Base-by-base conservation (phyloP, 2,113 vertebrate genomes). In the Brachypteracias leptosomus region DNA sequence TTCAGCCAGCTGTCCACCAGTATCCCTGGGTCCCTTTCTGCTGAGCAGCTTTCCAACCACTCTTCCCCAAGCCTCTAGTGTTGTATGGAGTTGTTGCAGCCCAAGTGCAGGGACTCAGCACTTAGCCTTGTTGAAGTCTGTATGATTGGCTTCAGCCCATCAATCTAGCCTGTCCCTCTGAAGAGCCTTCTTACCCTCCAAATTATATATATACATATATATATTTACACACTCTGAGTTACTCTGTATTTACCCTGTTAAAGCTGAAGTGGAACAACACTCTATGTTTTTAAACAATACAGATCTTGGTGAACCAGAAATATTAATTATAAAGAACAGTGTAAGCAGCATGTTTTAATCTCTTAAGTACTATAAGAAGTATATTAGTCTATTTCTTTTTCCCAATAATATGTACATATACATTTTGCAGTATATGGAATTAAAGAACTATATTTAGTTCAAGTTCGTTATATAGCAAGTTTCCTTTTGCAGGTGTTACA, bases 391-490 rank as follows among this genome's bases (percentile, higher is more conserved):
- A 15, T 42, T 67, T 74, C 0, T 52, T 88, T 90, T 80, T 10
- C 10, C 8, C 0, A 7, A 44, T 31, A 61, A 61, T 68, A 62
- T 54, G 6, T 31, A 54, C 17, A 9, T 75, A 19, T 1, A 0
- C 9, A 6, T 75, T 87, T 91, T 75, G 13, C 7, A 19, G 16
- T 78, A 16, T 76, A 16, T 54, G 57, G 42, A 90, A 86, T 75
- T 61, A 65, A 78, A 85, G 21, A 5, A 29, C 16, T 58, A 1
- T 26, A 44, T 31, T 67, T 84, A 61, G 24, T 16, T 16, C 10
- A 4, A 80, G 63, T 74, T 85, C 26, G 40, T 58, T 82, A 29
- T 21, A 29, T 26, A 65, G 6, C 8, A 40, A 6, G 7, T 73
- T 88, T 61, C 22, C 4, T 8, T 79, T 73, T 90, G 21, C 24